Base-by-base conservation (phyloP, 1,140 invertebrate genomes). In the Drosophila pruinosa region DNA sequence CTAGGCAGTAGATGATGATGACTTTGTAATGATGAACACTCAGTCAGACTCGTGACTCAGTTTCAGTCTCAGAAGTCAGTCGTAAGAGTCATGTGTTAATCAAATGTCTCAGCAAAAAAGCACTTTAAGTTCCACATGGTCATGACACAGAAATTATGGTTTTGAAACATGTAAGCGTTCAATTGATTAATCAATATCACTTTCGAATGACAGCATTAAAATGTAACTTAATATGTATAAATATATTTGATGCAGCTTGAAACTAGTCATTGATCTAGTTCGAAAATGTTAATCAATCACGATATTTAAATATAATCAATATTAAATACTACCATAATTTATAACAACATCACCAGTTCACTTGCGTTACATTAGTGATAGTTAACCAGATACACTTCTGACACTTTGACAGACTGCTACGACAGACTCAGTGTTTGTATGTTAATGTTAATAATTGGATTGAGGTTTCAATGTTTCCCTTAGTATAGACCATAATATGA, bases 21-120 rank as follows among this genome's bases (percentile, higher is more conserved):
- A 73, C 72, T 80, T 73, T 76, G 57, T 45, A 80, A 54, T 75
- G 72, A 73, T 80, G 73, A 80, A 76, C 54, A 73, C 14, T 38
- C 36, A 62, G 56, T 39, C 54, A 59, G 41, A 28, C 63, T 26
- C 14, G 8, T 21, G 15, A 53, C 47, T 41, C 47, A 26, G 10
- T 12, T 12, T 28, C 45, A 26, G 53, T 28, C 47, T n/a, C 53
- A 67, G 45, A 17, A 50, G 31, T 67, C 62, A 65, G 41, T 56
- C 28, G 15, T 38, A 6, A 28, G 34, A 28, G 34, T 57, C 53
- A 58, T 65, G 62, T 67, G 63, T 67, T 67, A 39, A 67, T 67
- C 53, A 48, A 58, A 45, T 26, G 14, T 14, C 47, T 8, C 24
- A 50, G 7, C 10, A 7, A 6, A n/a, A n/a, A 22, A 5, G 22